Evolutionary conservation across 2,797 vertebrate species (phyloP).

Genomic region (Catamblyrhynchus diadema): DNA sequence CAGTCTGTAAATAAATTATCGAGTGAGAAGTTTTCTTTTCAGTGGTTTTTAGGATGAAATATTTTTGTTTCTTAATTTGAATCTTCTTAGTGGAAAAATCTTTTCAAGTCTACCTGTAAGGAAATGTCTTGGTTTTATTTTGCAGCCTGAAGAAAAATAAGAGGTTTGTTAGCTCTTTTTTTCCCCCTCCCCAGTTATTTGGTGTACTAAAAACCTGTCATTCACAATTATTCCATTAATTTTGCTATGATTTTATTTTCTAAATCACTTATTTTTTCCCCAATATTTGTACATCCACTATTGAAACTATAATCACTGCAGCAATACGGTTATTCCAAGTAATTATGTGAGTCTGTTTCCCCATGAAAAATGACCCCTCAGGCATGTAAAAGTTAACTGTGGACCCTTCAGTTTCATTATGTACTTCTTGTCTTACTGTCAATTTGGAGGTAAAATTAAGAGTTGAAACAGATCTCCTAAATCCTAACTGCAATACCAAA

Average conservation of each 20-base stretch:
- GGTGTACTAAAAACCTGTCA: neutral
- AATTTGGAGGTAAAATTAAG: neutral
- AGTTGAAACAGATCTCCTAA: neutral
- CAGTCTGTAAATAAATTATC: neutral
- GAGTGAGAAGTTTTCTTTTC: accelerated
- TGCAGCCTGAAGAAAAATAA: neutral
- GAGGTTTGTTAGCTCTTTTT: neutral
- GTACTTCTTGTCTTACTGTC: neutral
- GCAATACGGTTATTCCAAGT: neutral
- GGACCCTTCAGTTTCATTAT: neutral
- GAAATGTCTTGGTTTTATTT: neutral
- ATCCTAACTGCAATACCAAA: neutral
- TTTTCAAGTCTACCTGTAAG: neutral
- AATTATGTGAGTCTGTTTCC: neutral
- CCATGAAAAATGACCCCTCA: neutral
- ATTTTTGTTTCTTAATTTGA: neutral
- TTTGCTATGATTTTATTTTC: neutral
- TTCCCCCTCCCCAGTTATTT: neutral
- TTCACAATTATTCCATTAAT: neutral
- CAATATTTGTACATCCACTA: neutral
- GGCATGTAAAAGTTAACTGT: neutral
- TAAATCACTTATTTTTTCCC: neutral
- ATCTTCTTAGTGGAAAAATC: neutral
- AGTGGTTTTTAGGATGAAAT: neutral
- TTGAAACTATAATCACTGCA: neutral